Evolutionary conservation across 2,888 invertebrate species (phyloP).

Genomic region (Falcaria lacertinaria): DNA sequence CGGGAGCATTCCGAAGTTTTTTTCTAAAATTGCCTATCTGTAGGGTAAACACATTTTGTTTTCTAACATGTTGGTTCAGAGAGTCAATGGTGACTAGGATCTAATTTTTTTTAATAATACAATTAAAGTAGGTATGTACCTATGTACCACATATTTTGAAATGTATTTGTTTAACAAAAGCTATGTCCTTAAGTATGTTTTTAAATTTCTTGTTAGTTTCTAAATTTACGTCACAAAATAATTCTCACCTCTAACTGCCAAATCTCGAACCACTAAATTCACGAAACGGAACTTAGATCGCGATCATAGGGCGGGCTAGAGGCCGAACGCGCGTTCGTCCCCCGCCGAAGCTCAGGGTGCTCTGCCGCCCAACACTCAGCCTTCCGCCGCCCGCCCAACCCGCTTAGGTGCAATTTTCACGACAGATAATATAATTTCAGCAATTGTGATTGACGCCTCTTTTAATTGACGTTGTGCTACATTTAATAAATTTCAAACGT

Average conservation of each 20-base stretch:
- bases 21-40: no score
- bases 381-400: background rate
- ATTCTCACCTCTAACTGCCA: conserved; percentile 4
- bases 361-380: conserved; percentile 9
- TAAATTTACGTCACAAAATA: no score
- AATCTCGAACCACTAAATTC: conserved; percentile 3
- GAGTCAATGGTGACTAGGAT: no score
- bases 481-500: background rate
- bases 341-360: conserved; percentile 29
- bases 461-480: background rate
- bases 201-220: no score
- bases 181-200: no score
- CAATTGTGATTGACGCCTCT: background rate
- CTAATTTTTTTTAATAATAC: no score
- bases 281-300: conserved; percentile 45
- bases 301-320: conserved; percentile 21
- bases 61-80: no score
- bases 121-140: no score
- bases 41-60: no score
- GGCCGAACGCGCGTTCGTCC: conserved; percentile 34
- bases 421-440: background rate
- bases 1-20: no score
- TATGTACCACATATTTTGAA: no score
- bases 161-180: no score
- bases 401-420: background rate